phyloP scores from a whole-genome alignment of 2,888 invertebrate genomes.

The Heliconius sara region DNA sequence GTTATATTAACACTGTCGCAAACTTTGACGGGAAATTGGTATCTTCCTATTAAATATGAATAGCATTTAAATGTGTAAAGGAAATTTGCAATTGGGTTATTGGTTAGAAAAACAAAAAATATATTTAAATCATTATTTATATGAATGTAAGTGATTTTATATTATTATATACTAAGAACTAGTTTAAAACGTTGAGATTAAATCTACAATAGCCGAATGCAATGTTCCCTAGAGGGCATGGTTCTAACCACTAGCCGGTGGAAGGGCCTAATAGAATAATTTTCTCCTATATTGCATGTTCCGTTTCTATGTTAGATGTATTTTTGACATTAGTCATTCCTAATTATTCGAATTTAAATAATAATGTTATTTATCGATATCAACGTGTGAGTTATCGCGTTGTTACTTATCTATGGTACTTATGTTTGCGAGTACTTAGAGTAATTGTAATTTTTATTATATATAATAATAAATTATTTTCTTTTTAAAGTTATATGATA shows the following conservation, averaged over 20 bases:
- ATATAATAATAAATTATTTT: conserved; percentile 7
- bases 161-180: no score
- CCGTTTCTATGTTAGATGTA: conserved; percentile 60
- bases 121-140: background rate
- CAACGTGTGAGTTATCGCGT: conserved; percentile 54
- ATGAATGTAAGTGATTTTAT: conserved; percentile 17
- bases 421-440: conserved; percentile 41
- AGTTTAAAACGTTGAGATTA: conserved; percentile 34
- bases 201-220: conserved; percentile 47
- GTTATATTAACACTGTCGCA: conserved; percentile 23
- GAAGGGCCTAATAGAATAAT: conserved; percentile 52
- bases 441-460: conserved; percentile 1
- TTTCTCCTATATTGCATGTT: conserved; percentile 47
- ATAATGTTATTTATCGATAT: conserved; percentile 54
- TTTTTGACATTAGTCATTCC: conserved; percentile 70
- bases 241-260: conserved; percentile 67
- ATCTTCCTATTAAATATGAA: conserved; percentile 56
- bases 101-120: background rate
- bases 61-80: conserved; percentile 67
- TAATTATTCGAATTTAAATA: conserved; percentile 76
- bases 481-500: background rate
- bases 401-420: conserved; percentile 48
- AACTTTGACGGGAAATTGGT: conserved; percentile 55
- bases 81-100: conserved; percentile 53
- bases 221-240: conserved; percentile 56